Base-by-base conservation (phyloP, 2,888 invertebrate genomes). In the Drosophila suboccidentalis region DNA sequence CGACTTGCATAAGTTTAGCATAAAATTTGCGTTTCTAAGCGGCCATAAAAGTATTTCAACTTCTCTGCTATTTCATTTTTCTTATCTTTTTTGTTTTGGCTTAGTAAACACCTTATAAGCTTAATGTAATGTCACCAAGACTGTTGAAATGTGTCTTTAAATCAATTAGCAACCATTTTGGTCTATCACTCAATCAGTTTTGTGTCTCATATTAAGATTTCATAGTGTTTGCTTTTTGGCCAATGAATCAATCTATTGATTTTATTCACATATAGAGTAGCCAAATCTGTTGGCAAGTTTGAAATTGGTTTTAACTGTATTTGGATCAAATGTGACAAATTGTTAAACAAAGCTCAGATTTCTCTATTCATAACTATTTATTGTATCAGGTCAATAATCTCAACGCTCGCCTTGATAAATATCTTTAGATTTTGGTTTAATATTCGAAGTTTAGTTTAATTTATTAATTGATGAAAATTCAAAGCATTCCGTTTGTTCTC, bases 101-200 rank as follows among this genome's bases (percentile, higher is more conserved):
- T 71, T 68, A 54, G 76, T 85, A 85, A 88, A 83, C 84, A 88
- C 84, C 89, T 88, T 84, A 88, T 84, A 84, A 88, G 89, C 84
- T 75, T 86, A 86, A 84, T 84, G 83, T 82, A 86, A 82, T 77
- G 67, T 65, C 58, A 64, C 58, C 51, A 41, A 58, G 60, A 60
- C 67, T 73, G 64, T 73, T 77, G 53, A 71, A 61, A 68, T 78
- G 78, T 70, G 85, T 63, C 73, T 82, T 67, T 88, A 88, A 88
- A 88, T 88, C 84, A 84, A 84, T 84, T 84, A 88, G 78, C 66
- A 61, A 29, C 57, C 43, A 51, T 66, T 60, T 76, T 47, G 13
- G 38, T 43, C 46, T 64, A 64, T 64, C 46, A 63, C 74, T 72
- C 74, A 78, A 75, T 78, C 74, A 68, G 63, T 47, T 73, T 39